Evolutionary conservation across 2,888 invertebrate species (phyloP).

Genomic region (Scaptomyza reducta): DNA sequence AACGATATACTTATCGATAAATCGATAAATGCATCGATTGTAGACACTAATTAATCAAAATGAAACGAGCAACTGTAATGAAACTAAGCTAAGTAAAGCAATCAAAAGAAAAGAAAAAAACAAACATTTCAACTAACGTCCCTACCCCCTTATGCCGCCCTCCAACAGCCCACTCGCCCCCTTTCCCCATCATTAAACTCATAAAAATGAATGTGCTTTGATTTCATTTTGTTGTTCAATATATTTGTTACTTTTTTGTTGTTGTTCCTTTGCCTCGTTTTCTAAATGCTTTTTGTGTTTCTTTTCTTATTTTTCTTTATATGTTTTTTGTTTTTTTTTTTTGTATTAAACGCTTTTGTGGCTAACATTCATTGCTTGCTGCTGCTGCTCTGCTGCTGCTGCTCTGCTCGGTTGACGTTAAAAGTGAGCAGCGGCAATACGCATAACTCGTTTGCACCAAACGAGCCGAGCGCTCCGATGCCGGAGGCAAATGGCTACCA

Average conservation of each 20-base stretch:
- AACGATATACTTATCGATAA: slow-evolving; percentile 8
- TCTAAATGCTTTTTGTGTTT: slow-evolving; percentile 53
- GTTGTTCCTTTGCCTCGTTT: slow-evolving; percentile 3
- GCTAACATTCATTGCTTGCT: slow-evolving; percentile 52
- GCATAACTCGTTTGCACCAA: slow-evolving; percentile 78
- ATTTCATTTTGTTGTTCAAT: slow-evolving; percentile 18
- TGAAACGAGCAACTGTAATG: slow-evolving; percentile 30
- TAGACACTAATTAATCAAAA: slow-evolving; percentile 27
- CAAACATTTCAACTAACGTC: not conserved
- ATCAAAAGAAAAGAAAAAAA: slow-evolving; percentile 1
- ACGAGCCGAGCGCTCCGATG: slow-evolving; percentile 75
- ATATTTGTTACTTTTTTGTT: slow-evolving; percentile 1
- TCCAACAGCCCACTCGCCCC: not conserved
- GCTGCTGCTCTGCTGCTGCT: slow-evolving; percentile 15
- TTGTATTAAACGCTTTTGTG: slow-evolving; percentile 62
- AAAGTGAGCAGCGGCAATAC: slow-evolving; percentile 66
- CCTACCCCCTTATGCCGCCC: not conserved
- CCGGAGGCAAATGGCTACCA: slow-evolving; percentile 63
- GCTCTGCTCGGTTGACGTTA: not conserved
- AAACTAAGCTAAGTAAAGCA: slow-evolving; percentile 44
- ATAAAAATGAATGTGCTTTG: slow-evolving; percentile 20
- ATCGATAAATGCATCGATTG: slow-evolving; percentile 29
- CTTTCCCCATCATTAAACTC: not conserved
- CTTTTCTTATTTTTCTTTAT: slow-evolving; percentile 42
- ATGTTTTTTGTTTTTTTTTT: slow-evolving; percentile 27